Conservation (phyloP, 2,797 vertebrate genomes). For the Morus bassanus region DNA sequence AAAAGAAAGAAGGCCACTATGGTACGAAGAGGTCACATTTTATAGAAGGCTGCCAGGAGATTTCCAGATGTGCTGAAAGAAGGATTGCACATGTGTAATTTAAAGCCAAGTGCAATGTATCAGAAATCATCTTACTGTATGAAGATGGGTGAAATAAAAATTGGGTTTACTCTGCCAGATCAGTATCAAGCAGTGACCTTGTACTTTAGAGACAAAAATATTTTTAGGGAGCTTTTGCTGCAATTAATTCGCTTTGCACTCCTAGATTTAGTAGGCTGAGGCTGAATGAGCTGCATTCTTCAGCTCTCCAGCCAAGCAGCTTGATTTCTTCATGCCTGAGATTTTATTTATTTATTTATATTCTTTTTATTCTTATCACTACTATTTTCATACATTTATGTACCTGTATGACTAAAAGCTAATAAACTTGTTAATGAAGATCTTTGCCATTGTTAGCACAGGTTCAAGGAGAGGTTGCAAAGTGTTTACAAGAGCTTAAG, state of each 20-base stretch:
- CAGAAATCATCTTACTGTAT: neutral
- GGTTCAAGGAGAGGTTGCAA: neutral
- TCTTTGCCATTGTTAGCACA: neutral
- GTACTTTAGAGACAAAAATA: neutral
- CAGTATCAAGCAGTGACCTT: neutral
- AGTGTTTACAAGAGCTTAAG: neutral
- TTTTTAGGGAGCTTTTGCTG: neutral
- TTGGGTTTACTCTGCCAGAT: neutral
- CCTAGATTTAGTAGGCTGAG: neutral
- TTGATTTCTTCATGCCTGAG: neutral
- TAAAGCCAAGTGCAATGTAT: neutral
- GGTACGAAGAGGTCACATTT: neutral
- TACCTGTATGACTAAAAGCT: neutral
- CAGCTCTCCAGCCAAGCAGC: neutral
- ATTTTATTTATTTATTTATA: neutral
- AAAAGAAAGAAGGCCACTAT: neutral
- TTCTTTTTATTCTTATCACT: neutral
- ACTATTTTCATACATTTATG: neutral
- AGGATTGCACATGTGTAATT: neutral
- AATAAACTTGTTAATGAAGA: neutral
- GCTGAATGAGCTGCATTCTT: neutral
- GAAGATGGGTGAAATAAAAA: neutral
- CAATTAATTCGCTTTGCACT: neutral
- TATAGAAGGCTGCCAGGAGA: neutral
- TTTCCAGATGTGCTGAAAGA: neutral